Evolutionary conservation across 2,113 vertebrate species (phyloP).

Genomic region (Eulemur macaco): DNA sequence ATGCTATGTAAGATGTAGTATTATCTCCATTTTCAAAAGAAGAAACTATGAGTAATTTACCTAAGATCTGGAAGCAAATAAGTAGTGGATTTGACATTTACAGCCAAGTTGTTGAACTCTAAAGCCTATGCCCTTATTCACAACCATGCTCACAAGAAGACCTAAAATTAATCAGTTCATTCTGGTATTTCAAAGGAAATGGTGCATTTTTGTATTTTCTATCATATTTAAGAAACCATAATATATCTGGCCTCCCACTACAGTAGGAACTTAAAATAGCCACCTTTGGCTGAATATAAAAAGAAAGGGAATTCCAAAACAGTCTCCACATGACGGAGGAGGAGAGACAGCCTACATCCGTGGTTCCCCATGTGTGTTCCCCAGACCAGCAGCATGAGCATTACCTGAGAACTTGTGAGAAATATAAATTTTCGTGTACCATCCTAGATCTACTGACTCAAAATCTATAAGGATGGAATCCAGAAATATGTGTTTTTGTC

Average conservation of each 20-base stretch:
- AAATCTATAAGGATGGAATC: background rate
- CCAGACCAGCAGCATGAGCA: background rate
- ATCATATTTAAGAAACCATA: background rate
- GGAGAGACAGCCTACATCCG: background rate
- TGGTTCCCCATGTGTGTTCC: background rate
- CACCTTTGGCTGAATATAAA: background rate
- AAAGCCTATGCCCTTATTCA: background rate
- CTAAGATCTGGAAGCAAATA: background rate
- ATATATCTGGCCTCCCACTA: background rate
- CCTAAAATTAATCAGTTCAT: background rate
- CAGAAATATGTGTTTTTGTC: background rate
- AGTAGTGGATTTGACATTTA: background rate
- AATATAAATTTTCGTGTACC: background rate
- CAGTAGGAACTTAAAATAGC: background rate
- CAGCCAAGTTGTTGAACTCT: background rate
- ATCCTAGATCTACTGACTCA: background rate
- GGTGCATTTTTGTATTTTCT: background rate
- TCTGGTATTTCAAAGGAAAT: background rate
- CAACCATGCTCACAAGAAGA: background rate
- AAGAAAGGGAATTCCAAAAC: background rate
- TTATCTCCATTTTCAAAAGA: background rate
- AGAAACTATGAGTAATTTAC: background rate
- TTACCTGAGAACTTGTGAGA: background rate
- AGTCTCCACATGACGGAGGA: background rate
- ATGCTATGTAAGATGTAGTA: background rate